Evolutionary conservation across 2,113 vertebrate species (phyloP), one percentile per base, ranked within the genome.

Genomic region (Potamarius usumacintae): DNA sequence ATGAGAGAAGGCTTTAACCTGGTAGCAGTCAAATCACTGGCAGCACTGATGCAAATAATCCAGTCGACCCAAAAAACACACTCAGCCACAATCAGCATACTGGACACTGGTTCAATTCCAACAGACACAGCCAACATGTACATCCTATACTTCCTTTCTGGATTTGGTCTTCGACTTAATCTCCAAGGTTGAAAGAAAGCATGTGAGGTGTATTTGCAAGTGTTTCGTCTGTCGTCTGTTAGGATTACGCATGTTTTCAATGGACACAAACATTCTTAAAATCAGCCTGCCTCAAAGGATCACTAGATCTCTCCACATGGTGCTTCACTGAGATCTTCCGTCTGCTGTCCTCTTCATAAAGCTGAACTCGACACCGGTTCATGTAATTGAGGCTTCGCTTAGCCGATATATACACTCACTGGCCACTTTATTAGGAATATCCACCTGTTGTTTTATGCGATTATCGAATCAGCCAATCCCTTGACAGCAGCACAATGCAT

Each of bases 291-390:
- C 67, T 74, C 55, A 74, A 25, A 62, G 3, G 30, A 30, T 27
- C 55, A 72, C 3, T 5, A 82, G 76, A 85, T 81, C 87, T 67
- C 87, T 88, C 87, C 87, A 81, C 83, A 30, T 50, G 53, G 5
- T 62, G 76, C 55, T 85, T 88, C 83, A 72, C 76, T 4, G 83
- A 53, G 76, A 85, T n/a, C 83, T 81, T 50, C 76, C 9, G 25
- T 17, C 18, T 72, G 30, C 57, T 42, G 42, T 42, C 80, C 69
- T 74, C 30, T 62, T 78, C 84, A 78, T 78, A 27, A 27, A 63
- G 84, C 58, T 30, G 42, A 74, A 30, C 55, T 74, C 79, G 10
- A 27, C 25, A 85, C 7, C 60, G 4, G 10, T 48, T 77, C 22
- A 52, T 53, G 48, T 17, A 1, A 7, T 27, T 79, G 52, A 67